Base-by-base conservation (phyloP, 1,140 invertebrate genomes). In the Dysdera silvatica region DNA sequence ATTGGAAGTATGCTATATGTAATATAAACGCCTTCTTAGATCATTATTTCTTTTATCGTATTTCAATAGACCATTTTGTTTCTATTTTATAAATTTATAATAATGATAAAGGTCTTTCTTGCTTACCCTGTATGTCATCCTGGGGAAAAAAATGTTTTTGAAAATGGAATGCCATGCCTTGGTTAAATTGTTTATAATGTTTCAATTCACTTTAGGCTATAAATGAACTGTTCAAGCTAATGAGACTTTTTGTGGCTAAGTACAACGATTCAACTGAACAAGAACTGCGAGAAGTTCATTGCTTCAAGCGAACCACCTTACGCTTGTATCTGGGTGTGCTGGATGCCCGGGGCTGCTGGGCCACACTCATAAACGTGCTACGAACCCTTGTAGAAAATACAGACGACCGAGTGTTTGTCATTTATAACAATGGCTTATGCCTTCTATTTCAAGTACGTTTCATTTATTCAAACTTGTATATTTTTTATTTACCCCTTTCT, bases 201-300 rank as follows among this genome's bases (percentile, higher is more conserved):
- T n/a, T n/a, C n/a, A n/a, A n/a, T 52, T 61, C 4, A 35, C 4
- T 65, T 24, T 66, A 86, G 84, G 91, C 91, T 40, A 90, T 93
- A 5, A 90, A 93, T 64, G 91, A 95, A 76, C 74, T 96, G 41
- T 91, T 94, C 67, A 88, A 88, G 75, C 75, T 93, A 67, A 91
- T 93, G 87, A 84, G 86, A 69, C 75, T 92, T 16, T 87, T 93
- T 77, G 85, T 87, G 3, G 81, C 83, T 6, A 83, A 84, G 65
- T 83, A 87, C 75, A 80, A 83, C 4, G 89, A 90, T 73, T 83
- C 84, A 65, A 83, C 82, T 0, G 86, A 90, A 71, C 83, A 88
- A 69, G 87, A 92, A 73, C 79, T 88, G 66, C 76, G 84, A 12
- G 89, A 93, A 71, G 87, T 94, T 6, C 84, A 83, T 33, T 83